These are phyloP conservation scores for Cyclophora punctaria DNA, from an alignment of 2,888 invertebrate genomes.

Conservation along the genomic window DNA sequence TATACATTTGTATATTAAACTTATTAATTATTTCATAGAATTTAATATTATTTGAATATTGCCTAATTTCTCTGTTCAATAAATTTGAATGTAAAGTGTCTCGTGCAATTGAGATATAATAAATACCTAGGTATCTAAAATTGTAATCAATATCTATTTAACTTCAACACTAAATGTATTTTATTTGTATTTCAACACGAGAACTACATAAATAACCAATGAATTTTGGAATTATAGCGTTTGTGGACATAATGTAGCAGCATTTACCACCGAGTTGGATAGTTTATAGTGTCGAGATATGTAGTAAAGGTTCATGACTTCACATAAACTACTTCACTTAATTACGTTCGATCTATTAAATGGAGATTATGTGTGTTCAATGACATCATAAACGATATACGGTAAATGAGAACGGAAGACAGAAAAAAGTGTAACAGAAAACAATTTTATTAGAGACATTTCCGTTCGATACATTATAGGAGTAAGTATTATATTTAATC, in stretches of 20 bases:
- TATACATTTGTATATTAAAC: no score
- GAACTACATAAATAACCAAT: no score
- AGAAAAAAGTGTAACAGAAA: conserved; percentile 49
- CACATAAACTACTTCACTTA: conserved; percentile 10
- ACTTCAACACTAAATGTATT: background rate
- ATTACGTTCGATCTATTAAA: conserved; percentile 13
- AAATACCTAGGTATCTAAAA: background rate
- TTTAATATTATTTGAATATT: no score
- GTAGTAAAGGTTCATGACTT: conserved; percentile 14
- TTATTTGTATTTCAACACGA: no score
- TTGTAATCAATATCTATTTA: no score
- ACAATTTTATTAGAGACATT: conserved; percentile 56
- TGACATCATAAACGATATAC: conserved; percentile 39
- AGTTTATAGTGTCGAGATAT: conserved; percentile 13
- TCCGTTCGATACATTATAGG: conserved; percentile 45
- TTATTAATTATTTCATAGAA: no score
- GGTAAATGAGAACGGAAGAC: conserved; percentile 50
- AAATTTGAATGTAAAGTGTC: no score
- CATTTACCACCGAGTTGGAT: conserved; percentile 6
- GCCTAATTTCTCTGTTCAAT: no score
- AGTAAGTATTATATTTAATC: conserved; percentile 44
- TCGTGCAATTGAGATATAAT: background rate
- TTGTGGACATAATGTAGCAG: background rate
- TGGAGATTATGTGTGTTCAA: conserved; percentile 31
- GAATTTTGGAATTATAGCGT: no score